These are phyloP conservation scores for Paguma larvata DNA, from an alignment of 2,797 vertebrate species.

Conservation along the genomic window DNA sequence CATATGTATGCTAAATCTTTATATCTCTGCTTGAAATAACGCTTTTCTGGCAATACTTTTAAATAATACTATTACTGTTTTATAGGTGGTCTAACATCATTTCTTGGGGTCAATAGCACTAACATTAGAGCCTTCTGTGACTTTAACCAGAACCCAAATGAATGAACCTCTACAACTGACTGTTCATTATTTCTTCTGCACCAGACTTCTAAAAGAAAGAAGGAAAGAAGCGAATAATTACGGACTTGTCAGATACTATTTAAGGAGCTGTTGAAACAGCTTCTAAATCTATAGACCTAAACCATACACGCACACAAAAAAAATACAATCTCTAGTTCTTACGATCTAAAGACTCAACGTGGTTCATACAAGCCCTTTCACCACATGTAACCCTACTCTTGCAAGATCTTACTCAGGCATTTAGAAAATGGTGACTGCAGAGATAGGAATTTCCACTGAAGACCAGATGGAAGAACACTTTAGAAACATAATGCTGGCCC, in stretches of 20 bases:
- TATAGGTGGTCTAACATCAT: neutral
- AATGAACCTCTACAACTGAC: neutral
- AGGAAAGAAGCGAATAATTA: neutral
- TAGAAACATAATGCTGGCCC: neutral
- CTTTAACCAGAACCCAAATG: slow-evolving; percentile 9
- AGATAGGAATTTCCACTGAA: neutral
- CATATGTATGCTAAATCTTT: neutral
- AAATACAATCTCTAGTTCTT: neutral
- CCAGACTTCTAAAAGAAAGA: neutral
- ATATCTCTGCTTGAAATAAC: neutral
- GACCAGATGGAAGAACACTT: neutral
- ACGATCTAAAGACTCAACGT: neutral
- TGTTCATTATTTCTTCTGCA: neutral
- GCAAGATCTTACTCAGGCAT: neutral
- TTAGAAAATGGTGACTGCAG: neutral
- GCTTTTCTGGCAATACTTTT: neutral
- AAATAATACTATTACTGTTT: neutral
- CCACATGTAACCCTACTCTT: neutral
- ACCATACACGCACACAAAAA: neutral
- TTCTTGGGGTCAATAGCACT: neutral
- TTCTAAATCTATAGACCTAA: neutral
- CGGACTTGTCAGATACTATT: neutral
- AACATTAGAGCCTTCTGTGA: neutral
- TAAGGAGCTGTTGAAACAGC: neutral
- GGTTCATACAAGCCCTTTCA: neutral